phyloP scores from a whole-genome alignment of 2,888 invertebrate genomes.

The Melangyna quadrimaculata region DNA sequence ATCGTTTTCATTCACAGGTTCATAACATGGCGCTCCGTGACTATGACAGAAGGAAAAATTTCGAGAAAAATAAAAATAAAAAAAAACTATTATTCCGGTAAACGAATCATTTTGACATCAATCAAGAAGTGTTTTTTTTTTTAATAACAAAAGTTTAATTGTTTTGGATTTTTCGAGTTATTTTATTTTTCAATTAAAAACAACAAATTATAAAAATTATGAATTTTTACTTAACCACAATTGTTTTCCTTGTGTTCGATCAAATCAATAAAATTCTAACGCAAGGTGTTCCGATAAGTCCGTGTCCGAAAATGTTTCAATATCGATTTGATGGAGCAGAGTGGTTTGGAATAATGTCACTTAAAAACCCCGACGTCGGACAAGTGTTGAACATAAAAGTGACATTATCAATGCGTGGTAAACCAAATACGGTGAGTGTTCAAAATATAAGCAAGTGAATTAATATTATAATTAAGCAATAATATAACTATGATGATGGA shows the following conservation, averaged over 20 bases:
- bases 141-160: neutral
- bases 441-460: neutral
- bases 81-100: neutral
- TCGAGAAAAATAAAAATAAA: neutral
- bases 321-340: conserved; percentile 81
- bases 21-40: conserved; percentile 30
- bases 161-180: neutral
- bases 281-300: conserved; percentile 78
- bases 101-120: neutral
- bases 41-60: conserved; percentile 17
- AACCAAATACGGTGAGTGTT: conserved; percentile 76
- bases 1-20: conserved; percentile 38
- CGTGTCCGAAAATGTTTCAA: conserved; percentile 80
- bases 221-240: conserved; percentile 72
- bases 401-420: conserved; percentile 78
- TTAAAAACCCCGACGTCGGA: conserved; percentile 77
- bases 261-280: conserved; percentile 74
- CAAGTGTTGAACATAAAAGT: conserved; percentile 77
- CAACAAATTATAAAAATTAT: conserved; percentile 54
- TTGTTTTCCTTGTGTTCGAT: conserved; percentile 73
- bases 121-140: neutral
- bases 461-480: neutral
- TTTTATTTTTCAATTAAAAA: neutral
- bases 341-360: conserved; percentile 80
- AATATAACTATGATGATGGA: too few relatives aligned